phyloP scores from a whole-genome alignment of 2,797 vertebrate genomes.

The Macroramphosus scolopax region DNA sequence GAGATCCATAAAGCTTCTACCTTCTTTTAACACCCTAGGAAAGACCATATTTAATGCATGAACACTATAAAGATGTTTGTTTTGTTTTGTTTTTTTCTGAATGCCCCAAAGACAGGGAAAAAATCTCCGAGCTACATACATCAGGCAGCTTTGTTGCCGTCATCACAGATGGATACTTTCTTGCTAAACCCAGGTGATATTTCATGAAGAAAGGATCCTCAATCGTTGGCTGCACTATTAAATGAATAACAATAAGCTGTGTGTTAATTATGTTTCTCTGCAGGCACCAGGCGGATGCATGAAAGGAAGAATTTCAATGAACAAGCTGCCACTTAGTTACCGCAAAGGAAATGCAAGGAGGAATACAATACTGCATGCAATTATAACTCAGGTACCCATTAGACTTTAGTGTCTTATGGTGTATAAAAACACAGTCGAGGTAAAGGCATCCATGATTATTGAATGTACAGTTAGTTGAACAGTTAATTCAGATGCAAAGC shows the following conservation, averaged over 20 bases:
- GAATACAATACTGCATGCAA: too few relatives aligned
- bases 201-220: conserved; percentile 37
- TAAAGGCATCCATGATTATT: too few relatives aligned
- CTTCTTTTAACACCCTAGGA: conserved; percentile 62
- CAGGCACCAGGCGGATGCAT: conserved; percentile 10
- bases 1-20: conserved; percentile 66
- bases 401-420: too few relatives aligned
- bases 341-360: too few relatives aligned
- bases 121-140: conserved; percentile 57
- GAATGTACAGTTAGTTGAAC: too few relatives aligned
- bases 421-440: too few relatives aligned
- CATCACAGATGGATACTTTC: conserved; percentile 48
- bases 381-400: too few relatives aligned
- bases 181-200: conserved; percentile 31
- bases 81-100: conserved; percentile 65
- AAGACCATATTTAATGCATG: conserved; percentile 79
- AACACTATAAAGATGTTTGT: conserved; percentile 77
- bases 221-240: conserved; percentile 33
- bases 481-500: too few relatives aligned
- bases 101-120: conserved; percentile 69
- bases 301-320: too few relatives aligned
- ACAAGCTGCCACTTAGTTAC: too few relatives aligned
- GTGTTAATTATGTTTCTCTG: conserved; percentile 20
- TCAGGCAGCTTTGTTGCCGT: conserved; percentile 56
- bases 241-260: conserved; percentile 31